These are phyloP conservation scores for Luscinia megarhynchos DNA, from an alignment of 2,797 vertebrate species.

Conservation along the genomic window DNA sequence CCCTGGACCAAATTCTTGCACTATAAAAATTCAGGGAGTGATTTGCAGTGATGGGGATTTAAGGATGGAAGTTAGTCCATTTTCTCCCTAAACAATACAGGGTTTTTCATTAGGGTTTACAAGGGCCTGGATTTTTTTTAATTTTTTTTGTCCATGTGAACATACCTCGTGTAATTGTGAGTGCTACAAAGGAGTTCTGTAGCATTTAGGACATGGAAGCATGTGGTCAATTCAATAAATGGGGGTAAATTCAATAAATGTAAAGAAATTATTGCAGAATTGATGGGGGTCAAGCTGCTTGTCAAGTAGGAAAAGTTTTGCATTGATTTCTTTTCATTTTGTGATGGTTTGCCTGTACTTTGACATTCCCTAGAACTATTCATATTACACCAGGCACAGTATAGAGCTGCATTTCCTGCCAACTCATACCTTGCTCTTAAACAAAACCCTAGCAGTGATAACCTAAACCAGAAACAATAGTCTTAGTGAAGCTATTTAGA, in stretches of 20 bases:
- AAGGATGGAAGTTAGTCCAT: not conserved
- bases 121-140: not conserved
- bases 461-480: not conserved
- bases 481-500: not conserved
- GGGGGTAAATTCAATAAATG: not conserved
- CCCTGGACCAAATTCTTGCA: not conserved
- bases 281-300: not conserved
- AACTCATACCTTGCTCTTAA: not conserved
- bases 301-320: not conserved
- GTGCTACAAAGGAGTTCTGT: not conserved
- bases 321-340: not conserved
- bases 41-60: not conserved
- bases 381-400: not conserved
- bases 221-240: not conserved
- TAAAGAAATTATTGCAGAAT: not conserved
- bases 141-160: not conserved
- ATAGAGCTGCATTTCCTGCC: constrained; percentile 6
- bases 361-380: not conserved
- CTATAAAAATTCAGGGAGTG: not conserved
- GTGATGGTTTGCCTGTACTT: constrained; percentile 10
- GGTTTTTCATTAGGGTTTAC: not conserved
- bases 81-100: not conserved
- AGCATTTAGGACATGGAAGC: not conserved
- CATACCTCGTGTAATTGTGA: not conserved
- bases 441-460: not conserved